Evolutionary conservation across 2,888 invertebrate genomes (phyloP).

Genomic region (Coelinius sp.): DNA sequence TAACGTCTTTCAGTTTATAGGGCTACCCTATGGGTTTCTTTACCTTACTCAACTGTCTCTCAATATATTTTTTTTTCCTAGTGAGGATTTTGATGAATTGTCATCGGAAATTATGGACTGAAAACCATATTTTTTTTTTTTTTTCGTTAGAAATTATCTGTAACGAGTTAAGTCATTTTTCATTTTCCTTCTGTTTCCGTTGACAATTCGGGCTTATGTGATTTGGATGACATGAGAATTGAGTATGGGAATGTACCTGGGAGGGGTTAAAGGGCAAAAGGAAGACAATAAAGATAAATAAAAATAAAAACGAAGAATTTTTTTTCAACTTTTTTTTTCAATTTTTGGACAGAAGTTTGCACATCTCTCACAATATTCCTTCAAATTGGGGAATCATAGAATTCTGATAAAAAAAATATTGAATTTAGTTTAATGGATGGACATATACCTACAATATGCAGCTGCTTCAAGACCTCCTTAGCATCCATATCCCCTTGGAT

Average conservation of each 20-base stretch:
- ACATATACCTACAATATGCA: neutral
- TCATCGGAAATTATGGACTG: neutral
- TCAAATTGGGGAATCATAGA: neutral
- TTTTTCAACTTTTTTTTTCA: neutral
- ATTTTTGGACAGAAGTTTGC: neutral
- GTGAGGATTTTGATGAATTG: neutral
- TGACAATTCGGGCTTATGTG: too few species aligned
- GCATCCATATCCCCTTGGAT: neutral
- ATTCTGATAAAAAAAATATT: conserved; percentile 35
- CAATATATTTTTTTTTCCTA: conserved; percentile 13
- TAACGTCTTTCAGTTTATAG: conserved; percentile 59
- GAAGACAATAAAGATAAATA: too few species aligned
- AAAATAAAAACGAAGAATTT: too few species aligned
- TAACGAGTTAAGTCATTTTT: too few species aligned
- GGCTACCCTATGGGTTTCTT: conserved; percentile 47
- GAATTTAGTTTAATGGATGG: conserved; percentile 49
- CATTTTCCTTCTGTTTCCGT: too few species aligned
- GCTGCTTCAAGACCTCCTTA: conserved; percentile 32
- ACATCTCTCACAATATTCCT: neutral
- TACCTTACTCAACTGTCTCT: conserved; percentile 25
- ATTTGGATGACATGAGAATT: too few species aligned
- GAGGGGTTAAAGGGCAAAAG: too few species aligned
- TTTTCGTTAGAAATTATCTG: too few species aligned
- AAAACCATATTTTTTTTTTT: neutral
- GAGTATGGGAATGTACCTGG: too few species aligned